Evolutionary conservation across 2,888 invertebrate genomes (phyloP).

Genomic region (Synergus japonicus): DNA sequence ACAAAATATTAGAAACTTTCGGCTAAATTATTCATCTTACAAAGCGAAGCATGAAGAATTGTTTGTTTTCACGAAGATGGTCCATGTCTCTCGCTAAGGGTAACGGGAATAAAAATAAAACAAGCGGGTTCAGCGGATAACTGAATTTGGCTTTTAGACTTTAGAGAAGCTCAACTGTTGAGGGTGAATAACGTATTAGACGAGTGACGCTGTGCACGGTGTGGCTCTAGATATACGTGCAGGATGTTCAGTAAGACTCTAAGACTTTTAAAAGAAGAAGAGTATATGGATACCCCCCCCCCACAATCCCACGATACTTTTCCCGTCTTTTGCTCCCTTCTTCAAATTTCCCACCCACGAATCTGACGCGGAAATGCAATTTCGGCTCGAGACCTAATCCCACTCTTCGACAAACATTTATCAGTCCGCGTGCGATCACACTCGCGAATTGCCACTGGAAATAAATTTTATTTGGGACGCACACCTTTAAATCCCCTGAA

Average conservation of each 20-base stretch:
- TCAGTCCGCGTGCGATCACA: conserved; percentile 52
- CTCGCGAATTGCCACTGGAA: conserved; percentile 52
- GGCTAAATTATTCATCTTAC: too few relatives aligned
- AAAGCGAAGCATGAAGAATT: not conserved
- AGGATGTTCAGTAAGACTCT: conserved; percentile 44
- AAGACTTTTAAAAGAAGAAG: conserved; percentile 34
- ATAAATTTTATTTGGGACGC: conserved; percentile 54
- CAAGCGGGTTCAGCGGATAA: conserved; percentile 53
- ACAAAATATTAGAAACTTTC: too few relatives aligned
- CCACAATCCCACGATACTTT: conserved; percentile 5
- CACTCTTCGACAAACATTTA: conserved; percentile 54
- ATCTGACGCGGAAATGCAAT: conserved; percentile 53
- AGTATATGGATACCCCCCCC: not conserved
- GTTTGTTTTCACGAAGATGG: conserved; percentile 8
- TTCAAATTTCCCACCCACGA: conserved; percentile 45
- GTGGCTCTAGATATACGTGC: conserved; percentile 44
- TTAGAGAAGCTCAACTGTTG: conserved; percentile 47
- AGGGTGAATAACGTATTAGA: conserved; percentile 69
- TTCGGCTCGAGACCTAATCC: conserved; percentile 53
- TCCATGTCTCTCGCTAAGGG: conserved; percentile 10
- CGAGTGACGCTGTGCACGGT: conserved; percentile 53
- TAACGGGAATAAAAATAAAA: conserved; percentile 37
- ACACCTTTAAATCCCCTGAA: conserved; percentile 57
- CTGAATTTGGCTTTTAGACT: conserved; percentile 65
- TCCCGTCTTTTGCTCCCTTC: conserved; percentile 36